A percentile compares a stretch with the other conserved stretches of the same genome.
These are phyloP conservation scores for Melipona quadrifasciata DNA, from an alignment of 1,140 invertebrate species.

Conservation along the genomic window DNA sequence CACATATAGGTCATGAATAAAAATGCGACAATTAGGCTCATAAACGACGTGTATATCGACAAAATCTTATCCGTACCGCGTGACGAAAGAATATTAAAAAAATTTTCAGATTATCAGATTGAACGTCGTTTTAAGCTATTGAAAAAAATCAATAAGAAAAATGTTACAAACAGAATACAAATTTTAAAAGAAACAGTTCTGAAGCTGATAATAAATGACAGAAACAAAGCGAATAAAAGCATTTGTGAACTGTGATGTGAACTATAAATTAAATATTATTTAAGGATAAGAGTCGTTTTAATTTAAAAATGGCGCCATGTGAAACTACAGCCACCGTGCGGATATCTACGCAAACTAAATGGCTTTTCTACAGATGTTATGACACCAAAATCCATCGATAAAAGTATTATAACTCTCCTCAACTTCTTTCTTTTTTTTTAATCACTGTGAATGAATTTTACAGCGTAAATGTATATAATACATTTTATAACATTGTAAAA, in stretches of 20 bases:
- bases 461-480: too few relatives aligned
- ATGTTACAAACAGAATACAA: not conserved
- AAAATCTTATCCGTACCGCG: not conserved
- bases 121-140: not conserved
- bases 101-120: not conserved
- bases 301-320: not conserved
- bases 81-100: not conserved
- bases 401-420: not conserved
- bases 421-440: too few relatives aligned
- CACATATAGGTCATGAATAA: constrained; percentile 33
- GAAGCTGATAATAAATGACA: not conserved
- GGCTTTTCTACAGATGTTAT: not conserved
- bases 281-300: fast-evolving
- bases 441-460: too few relatives aligned
- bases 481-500: too few relatives aligned
- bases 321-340: not conserved
- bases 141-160: not conserved
- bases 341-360: constrained; percentile 3
- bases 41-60: not conserved
- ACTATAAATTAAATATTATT: not conserved
- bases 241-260: not conserved
- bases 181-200: not conserved
- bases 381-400: not conserved
- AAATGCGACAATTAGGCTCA: not conserved
- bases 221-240: not conserved